Evolutionary conservation across 2,888 invertebrate genomes (phyloP).

Genomic region (Lissocephala sabroskyi): DNA sequence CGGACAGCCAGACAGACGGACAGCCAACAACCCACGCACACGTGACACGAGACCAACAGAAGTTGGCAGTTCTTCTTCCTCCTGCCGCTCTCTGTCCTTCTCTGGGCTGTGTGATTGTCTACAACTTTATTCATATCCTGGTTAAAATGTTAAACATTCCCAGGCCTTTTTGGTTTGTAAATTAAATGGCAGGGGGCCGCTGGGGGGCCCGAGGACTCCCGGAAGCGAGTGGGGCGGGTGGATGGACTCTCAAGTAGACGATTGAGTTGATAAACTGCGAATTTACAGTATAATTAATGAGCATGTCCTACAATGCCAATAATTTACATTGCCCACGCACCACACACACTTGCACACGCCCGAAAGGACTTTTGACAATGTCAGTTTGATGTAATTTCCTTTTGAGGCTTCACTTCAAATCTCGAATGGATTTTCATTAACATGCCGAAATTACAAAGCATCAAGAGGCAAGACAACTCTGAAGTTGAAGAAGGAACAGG

Average conservation of each 20-base stretch:
- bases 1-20: constrained; percentile 3
- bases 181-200: constrained; percentile 41
- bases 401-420: too few species aligned
- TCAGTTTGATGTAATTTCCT: too few species aligned
- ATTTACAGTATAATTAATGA: constrained; percentile 61
- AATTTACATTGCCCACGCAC: neutral
- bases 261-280: constrained; percentile 62
- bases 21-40: constrained; percentile 1
- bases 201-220: too few species aligned
- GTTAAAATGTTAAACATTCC: constrained; percentile 61
- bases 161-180: constrained; percentile 58
- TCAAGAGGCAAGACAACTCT: too few species aligned
- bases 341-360: neutral
- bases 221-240: too few species aligned
- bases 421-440: too few species aligned
- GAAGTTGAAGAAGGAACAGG: too few species aligned
- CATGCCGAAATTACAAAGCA: too few species aligned
- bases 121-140: constrained; percentile 65
- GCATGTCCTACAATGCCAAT: constrained; percentile 37
- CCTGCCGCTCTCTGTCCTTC: constrained; percentile 7
- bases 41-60: constrained; percentile 22
- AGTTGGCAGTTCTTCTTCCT: constrained; percentile 31
- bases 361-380: neutral
- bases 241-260: constrained; percentile 46
- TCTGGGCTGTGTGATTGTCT: constrained; percentile 61